Base-by-base conservation (phyloP, 2,113 vertebrate species). In the Entomyzon cyanotis region DNA sequence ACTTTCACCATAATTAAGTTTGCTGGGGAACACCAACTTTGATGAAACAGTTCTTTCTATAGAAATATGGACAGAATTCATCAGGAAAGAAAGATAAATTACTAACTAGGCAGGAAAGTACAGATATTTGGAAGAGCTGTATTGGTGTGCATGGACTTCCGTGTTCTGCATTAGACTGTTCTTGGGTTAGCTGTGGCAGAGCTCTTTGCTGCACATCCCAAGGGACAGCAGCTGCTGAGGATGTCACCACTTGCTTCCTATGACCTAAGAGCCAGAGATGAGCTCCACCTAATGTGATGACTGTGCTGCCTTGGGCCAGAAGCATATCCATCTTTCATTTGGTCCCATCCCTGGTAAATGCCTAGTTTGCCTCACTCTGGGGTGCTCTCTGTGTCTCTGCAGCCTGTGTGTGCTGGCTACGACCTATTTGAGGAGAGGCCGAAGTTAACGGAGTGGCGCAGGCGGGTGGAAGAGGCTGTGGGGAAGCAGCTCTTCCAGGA, bases 401-500 rank as follows among this genome's bases (percentile, higher is more conserved):
- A 99, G 99, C 98, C 98, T 8, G 37, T 98, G 5, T 97, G 95
- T 65, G 55, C 91, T 24, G 98, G 98, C 5, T 63, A 98, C 5
- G n/a, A 98, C 31, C 83, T 97, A 47, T 98, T 99, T 7, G 96
- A 97, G 30, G 97, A 91, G 28, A 97, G 95, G 9, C 98, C 98
- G 0, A 97, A 94, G 90, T 92, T 99, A 23, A 75, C 7, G 0
- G 98, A 97, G 44, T 99, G 99, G 99, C 98, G 97, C 49, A 83
- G 96, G 4, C 59, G 98, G 3, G 98, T 99, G 92, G 98, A 98
- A 65, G 93, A 97, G 28, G 97, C 89, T 1, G 30, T 99, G 22
- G 98, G 98, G 1, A 95, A 93, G 63, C 94, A 98, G 50, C 94
- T 98, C 75, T 98, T 99, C 28, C 96, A 97, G 44, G 98, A 99